Base-by-base conservation (phyloP, 2,888 invertebrate genomes). In the Phyto melanocephala region DNA sequence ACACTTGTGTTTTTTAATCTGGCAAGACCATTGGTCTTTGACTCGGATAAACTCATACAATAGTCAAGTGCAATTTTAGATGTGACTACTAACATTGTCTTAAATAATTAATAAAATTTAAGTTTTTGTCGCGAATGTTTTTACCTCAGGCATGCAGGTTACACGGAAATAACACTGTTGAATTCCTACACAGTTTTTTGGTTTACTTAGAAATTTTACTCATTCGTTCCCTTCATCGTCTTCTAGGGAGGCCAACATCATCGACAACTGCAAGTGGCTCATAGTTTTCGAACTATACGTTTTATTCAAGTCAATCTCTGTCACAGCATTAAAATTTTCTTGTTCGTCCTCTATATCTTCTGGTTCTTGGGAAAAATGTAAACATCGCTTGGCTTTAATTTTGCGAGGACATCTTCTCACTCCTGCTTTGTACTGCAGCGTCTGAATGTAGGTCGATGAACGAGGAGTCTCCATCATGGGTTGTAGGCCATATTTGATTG, bases 251-350 rank as follows among this genome's bases (percentile, higher is more conserved):
- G 37, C 47, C 56, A 76, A 28, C 60, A 76, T 40, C 1, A 60
- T 3, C 0, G 58, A 58, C 13, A 58, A 7, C 20, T 76, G 40
- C 0, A 17, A 20, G 1, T 15, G 47, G 40, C 58, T 20, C 58
- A 76, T 50, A 15, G 76, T 76, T 33, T 65, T 75, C 0, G 54
- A 65, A 6, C 45, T 45, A 6, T 33, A 65, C 0, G 74, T 65
- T 35, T 60, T 60, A 52, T 68, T 76, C 5, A 68, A 68, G 33
- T 76, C 76, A 3, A 76, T 10, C 1, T 67, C 67, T 5, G 11
- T 1, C 5, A 15, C 17, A n/a, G 10, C 3, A 17, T 13, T 20
- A 10, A 17, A 3, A 2, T 50, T 1, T n/a, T 15, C 11, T 20
- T 22, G 1, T 0, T 33, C 20, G 11, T 58, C 35, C 3, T 20